These are phyloP conservation scores for Catharus bicknelli DNA, from an alignment of 2,113 vertebrate species.

Conservation along the genomic window DNA sequence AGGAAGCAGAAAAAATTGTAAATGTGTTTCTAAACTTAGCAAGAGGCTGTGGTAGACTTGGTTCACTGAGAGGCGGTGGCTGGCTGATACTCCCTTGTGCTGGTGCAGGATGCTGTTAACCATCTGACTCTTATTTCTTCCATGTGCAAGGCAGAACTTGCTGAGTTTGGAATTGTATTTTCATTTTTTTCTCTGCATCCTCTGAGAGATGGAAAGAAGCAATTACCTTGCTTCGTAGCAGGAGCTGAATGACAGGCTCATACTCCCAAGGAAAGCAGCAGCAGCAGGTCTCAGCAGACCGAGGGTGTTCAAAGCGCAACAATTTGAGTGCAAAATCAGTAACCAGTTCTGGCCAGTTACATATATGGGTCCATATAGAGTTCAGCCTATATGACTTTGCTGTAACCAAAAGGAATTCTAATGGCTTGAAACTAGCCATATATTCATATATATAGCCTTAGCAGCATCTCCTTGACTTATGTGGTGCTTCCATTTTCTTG, in stretches of 20 bases:
- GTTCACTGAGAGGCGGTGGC: not conserved
- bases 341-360: not conserved
- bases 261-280: not conserved
- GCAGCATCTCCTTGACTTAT: not conserved
- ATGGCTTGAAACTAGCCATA: not conserved
- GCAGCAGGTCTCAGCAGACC: not conserved
- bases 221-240: not conserved
- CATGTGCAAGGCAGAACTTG: not conserved
- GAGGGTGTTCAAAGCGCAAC: not conserved
- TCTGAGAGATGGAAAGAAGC: not conserved
- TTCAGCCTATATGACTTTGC: not conserved
- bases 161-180: not conserved
- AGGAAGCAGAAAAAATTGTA: not conserved
- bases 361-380: fast-evolving
- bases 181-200: not conserved
- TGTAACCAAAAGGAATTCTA: not conserved
- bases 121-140: not conserved
- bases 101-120: not conserved
- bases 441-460: not conserved
- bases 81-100: not conserved
- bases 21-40: not conserved
- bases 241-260: not conserved
- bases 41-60: not conserved
- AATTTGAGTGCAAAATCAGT: not conserved
- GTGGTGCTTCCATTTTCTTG: not conserved